Conservation (phyloP, 2,888 invertebrate species). For the Temnothorax ravouxi region DNA sequence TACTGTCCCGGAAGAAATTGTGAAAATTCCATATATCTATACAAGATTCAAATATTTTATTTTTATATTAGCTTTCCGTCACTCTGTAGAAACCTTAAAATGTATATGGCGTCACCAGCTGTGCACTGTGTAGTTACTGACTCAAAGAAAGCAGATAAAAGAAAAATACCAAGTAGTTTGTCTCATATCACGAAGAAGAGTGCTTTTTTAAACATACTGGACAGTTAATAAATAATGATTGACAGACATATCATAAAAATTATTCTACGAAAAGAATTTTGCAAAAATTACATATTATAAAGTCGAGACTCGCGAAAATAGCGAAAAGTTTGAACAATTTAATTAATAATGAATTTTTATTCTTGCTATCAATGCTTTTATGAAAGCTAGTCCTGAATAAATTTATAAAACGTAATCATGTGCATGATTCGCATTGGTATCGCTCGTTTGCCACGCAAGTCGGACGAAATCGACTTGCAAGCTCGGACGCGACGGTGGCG, state of each 20-base stretch:
- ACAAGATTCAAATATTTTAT: conserved; percentile 16
- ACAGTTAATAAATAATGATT: background rate
- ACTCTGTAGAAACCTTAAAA: background rate
- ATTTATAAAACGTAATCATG: background rate
- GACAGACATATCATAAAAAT: background rate
- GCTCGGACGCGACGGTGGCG: conserved; percentile 2
- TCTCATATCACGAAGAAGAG: background rate
- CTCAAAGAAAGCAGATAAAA: background rate
- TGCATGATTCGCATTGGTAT: background rate
- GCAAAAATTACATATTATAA: background rate
- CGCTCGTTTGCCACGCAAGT: background rate
- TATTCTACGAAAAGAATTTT: background rate
- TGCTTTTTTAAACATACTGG: background rate
- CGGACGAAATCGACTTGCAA: background rate
- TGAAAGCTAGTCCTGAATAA: background rate
- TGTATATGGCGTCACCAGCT: conserved; percentile 1
- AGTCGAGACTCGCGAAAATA: background rate
- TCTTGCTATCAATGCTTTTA: background rate
- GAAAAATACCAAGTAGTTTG: background rate
- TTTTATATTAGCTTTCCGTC: background rate
- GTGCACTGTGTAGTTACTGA: conserved; percentile 4
- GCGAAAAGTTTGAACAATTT: background rate
- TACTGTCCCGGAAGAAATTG: background rate
- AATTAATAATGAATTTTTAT: background rate
- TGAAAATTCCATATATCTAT: background rate